These are phyloP conservation scores for Patella ulyssiponensis DNA, from an alignment of 2,888 invertebrate genomes.

Conservation along the genomic window DNA sequence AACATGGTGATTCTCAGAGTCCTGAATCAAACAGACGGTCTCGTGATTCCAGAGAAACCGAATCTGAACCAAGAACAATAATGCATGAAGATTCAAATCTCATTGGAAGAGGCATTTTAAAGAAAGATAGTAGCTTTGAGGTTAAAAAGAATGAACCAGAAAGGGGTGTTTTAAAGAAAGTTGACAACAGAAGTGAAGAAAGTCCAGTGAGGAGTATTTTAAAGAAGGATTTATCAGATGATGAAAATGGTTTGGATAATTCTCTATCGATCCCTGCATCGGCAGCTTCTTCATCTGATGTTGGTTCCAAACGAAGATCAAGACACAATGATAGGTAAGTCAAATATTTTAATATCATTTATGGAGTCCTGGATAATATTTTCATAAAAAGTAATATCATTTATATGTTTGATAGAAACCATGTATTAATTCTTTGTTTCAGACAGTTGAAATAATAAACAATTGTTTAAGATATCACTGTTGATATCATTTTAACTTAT, in stretches of 20 bases:
- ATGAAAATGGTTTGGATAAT: neutral
- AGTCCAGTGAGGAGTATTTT: constrained; percentile 18
- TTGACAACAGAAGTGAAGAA: neutral
- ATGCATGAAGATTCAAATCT: constrained; percentile 7
- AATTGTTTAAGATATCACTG: too few species aligned
- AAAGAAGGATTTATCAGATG: constrained; percentile 21
- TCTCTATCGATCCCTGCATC: neutral
- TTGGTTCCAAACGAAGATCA: neutral
- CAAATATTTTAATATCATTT: neutral
- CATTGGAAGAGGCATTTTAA: constrained; percentile 47
- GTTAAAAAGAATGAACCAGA: constrained; percentile 42
- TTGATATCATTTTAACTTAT: too few species aligned
- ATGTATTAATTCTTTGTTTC: too few species aligned
- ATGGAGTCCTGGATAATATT: too few species aligned
- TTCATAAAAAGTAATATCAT: too few species aligned
- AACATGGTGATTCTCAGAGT: constrained; percentile 34
- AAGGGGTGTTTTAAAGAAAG: constrained; percentile 18
- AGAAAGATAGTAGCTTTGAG: constrained; percentile 56
- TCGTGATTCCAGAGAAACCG: constrained; percentile 18
- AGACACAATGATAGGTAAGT: neutral
- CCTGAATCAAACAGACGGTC: constrained; percentile 14
- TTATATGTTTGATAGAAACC: too few species aligned
- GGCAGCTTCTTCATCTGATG: constrained; percentile 3
- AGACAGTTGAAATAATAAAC: too few species aligned
- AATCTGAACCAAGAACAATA: constrained; percentile 12